Conservation (phyloP, 2,888 invertebrate species). For the Zelleria hepariella region DNA sequence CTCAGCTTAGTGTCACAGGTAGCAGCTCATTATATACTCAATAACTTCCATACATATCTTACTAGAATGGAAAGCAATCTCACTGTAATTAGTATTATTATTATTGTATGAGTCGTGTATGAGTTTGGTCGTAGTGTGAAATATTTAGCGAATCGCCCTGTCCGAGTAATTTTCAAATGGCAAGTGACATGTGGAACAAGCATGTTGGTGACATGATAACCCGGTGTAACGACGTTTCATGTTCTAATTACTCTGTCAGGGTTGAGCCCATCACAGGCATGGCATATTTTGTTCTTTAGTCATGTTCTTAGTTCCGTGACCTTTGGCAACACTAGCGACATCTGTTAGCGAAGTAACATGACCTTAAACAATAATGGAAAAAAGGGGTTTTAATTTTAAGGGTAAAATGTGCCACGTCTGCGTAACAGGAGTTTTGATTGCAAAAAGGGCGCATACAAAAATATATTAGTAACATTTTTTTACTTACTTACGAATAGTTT, state of each 20-base stretch:
- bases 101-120: slow-evolving; percentile 1
- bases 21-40: slow-evolving; percentile 38
- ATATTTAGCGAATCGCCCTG: not conserved
- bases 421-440: not conserved
- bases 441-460: not conserved
- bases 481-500: not conserved
- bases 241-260: not conserved
- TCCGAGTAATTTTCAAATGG: not conserved
- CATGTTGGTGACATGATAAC: not conserved
- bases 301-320: too few relatives aligned
- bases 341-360: too few relatives aligned
- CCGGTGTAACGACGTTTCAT: not conserved
- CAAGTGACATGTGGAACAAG: too few relatives aligned
- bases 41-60: slow-evolving; percentile 55
- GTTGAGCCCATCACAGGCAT: not conserved
- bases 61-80: slow-evolving; percentile 45
- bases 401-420: not conserved
- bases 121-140: not conserved
- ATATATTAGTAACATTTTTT: not conserved
- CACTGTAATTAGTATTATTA: slow-evolving; percentile 31
- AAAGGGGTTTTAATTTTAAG: too few relatives aligned
- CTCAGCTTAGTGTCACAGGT: not conserved
- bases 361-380: too few relatives aligned
- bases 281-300: not conserved
- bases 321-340: too few relatives aligned